Evolutionary conservation across 2,888 invertebrate genomes (phyloP), one percentile per base, ranked within the genome.

Genomic region (Thysanoteuthis rhombus): DNA sequence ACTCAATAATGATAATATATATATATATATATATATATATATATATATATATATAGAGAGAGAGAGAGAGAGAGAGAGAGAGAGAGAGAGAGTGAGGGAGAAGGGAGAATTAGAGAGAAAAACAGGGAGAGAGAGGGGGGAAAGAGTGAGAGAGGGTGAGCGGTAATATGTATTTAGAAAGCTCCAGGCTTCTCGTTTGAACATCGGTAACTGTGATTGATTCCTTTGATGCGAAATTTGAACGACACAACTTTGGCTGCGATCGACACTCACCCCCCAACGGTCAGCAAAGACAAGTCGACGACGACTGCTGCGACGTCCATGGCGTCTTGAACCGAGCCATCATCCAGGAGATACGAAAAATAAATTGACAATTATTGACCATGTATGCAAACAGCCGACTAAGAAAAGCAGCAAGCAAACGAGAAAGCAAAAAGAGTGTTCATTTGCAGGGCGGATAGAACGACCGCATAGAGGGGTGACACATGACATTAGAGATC

Each of bases 361-460:
- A 75, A 75, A n/a, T 36, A 75, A 75, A 75, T 75, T 75, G 75
- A 75, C 75, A 75, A 75, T 75, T 75, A 75, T 75, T 75, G 75
- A 75, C 75, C 75, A n/a, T 75, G 75, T 75, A 75, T 75, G 75
- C 75, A 75, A 75, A 75, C 75, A 75, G 75, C n/a, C n/a, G 92
- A 42, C 40, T 40, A 45, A 92, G 39, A 40, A n/a, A 92, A 92
- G 40, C 45, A 45, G n/a, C 92, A 92, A 92, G 40, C 40, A 92
- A 92, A 92, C n/a, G 92, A 19, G 45, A 92, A 92, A 92, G 92
- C 45, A 28, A 92, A 92, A 32, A 92, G n/a, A 42, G 40, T 32
- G 42, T n/a, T 92, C 90, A 39, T 45, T 92, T 92, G 92, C 75
- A 75, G 75, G 75, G 36, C n/a, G 75, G n/a, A 36, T 36, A 75